Conservation (phyloP, 2,797 vertebrate species). For the Phoeniculus purpureus region DNA sequence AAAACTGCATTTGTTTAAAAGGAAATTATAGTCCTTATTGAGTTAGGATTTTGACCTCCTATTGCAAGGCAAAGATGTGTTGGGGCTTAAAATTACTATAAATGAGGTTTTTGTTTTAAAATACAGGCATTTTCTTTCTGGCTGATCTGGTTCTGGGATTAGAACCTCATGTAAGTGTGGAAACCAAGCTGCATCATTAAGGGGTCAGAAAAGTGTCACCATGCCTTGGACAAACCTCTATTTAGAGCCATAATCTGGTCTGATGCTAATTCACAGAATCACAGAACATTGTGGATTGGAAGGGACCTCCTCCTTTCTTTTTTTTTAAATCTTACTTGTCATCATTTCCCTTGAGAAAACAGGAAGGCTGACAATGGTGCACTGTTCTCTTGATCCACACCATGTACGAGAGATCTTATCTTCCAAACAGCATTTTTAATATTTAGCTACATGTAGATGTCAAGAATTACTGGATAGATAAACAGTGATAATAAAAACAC, state of each 20-base stretch:
- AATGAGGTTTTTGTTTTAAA: constrained; percentile 1
- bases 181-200: neutral
- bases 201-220: neutral
- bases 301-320: neutral
- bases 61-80: neutral
- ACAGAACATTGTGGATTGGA: too few species aligned
- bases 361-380: neutral
- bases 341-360: neutral
- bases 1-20: constrained; percentile 21
- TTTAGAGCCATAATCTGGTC: neutral
- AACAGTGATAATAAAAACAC: neutral
- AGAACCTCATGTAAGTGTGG: neutral
- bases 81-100: neutral
- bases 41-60: constrained; percentile 10
- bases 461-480: neutral
- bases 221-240: neutral
- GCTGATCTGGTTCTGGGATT: neutral
- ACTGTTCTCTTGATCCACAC: neutral
- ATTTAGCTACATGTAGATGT: neutral
- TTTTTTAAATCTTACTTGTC: neutral
- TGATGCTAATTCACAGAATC: neutral
- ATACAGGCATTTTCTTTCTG: neutral
- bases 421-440: neutral
- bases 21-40: neutral
- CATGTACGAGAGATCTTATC: accelerated